A percentile compares a stretch with the other conserved stretches of the same genome.
Evolutionary conservation across 2,888 invertebrate genomes (phyloP).

Genomic region (Linyphia triangularis): DNA sequence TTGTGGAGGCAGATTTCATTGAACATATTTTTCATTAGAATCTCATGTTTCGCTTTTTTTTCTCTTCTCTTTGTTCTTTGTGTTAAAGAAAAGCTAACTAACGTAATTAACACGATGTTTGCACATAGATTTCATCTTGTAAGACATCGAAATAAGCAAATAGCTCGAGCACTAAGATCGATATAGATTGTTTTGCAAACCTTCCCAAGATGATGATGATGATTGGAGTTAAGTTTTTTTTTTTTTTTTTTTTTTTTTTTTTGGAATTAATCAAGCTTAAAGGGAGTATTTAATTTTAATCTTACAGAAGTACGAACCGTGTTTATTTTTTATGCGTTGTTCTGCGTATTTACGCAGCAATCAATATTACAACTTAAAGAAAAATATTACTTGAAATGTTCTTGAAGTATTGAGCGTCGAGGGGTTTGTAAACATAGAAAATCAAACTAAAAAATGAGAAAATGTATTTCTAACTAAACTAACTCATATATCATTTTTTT

Average conservation of each 20-base stretch:
- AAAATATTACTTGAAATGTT: neutral
- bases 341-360: neutral
- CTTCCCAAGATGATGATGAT: neutral
- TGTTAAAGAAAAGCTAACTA: constrained; percentile 31
- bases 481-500: too few relatives aligned
- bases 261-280: neutral
- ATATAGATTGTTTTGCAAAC: neutral
- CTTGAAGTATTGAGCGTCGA: neutral
- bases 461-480: too few relatives aligned
- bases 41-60: constrained; percentile 20
- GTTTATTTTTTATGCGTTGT: neutral
- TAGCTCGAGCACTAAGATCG: constrained; percentile 24
- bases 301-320: neutral
- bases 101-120: constrained; percentile 56
- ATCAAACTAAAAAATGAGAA: too few relatives aligned
- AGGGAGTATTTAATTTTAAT: neutral
- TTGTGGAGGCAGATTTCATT: constrained; percentile 15
- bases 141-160: constrained; percentile 26
- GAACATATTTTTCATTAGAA: constrained; percentile 60
- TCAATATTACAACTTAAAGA: neutral
- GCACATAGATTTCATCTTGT: constrained; percentile 27
- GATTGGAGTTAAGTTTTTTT: neutral
- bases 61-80: neutral
- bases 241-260: neutral
- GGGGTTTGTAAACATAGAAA: neutral